Evolutionary conservation across 2,888 invertebrate species (phyloP).

Genomic region (Epinotia ramella): DNA sequence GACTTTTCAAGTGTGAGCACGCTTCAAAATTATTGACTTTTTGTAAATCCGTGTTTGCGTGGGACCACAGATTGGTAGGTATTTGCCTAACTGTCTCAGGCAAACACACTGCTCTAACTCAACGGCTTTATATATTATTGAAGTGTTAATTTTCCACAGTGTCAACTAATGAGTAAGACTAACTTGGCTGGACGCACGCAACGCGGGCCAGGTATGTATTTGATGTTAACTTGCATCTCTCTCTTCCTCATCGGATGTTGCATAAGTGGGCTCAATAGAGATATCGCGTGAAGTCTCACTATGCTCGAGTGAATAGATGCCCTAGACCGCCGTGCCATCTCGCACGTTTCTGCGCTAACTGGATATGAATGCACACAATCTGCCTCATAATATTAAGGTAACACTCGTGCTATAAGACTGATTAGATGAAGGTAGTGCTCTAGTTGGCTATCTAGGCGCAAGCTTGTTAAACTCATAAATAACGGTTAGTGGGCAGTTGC

Average conservation of each 20-base stretch:
- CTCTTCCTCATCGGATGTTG: neutral
- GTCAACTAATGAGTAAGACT: slow-evolving; percentile 63
- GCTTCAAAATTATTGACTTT: slow-evolving; percentile 58
- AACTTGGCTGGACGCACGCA: slow-evolving; percentile 55
- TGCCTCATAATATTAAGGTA: slow-evolving; percentile 28
- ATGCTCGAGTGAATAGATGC: neutral
- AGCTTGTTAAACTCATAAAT: neutral
- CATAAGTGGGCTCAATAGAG: neutral
- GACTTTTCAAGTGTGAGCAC: slow-evolving; percentile 50
- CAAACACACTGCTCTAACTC: slow-evolving; percentile 67
- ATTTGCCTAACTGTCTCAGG: slow-evolving; percentile 69
- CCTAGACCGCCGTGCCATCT: slow-evolving; percentile 54
- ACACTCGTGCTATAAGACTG: neutral
- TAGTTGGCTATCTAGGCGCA: slow-evolving; percentile 1
- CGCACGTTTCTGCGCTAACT: slow-evolving; percentile 34
- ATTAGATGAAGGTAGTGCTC: slow-evolving; percentile 20
- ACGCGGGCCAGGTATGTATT: slow-evolving; percentile 35
- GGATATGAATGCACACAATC: slow-evolving; percentile 29
- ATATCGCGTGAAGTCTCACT: neutral
- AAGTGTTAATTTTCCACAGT: slow-evolving; percentile 68
- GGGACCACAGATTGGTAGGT: slow-evolving; percentile 62
- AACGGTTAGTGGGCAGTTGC: neutral
- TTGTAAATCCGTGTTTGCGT: slow-evolving; percentile 66
- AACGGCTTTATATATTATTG: slow-evolving; percentile 72
- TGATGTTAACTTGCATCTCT: neutral